Evolutionary conservation across 2,888 invertebrate species (phyloP).

Genomic region (Nephrotoma flavescens): DNA sequence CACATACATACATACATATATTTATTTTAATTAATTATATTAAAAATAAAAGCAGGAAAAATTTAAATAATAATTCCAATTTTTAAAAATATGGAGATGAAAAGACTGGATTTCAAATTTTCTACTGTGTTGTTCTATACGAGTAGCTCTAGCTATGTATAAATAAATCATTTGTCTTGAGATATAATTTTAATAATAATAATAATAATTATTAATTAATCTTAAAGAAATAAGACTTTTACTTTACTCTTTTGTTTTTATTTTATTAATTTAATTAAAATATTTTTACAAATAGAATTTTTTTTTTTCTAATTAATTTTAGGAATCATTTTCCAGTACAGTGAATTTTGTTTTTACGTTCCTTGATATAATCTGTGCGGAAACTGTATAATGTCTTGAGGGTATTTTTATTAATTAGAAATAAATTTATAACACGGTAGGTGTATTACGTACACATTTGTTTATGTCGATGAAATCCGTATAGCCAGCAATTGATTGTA

Average conservation of each 20-base stretch:
- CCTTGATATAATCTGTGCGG: not conserved
- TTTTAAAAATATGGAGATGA: not conserved
- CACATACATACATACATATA: not conserved
- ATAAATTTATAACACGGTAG: not conserved
- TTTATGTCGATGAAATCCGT: too few species aligned
- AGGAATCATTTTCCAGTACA: not conserved
- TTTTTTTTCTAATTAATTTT: not conserved
- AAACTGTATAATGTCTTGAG: not conserved
- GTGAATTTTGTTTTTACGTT: not conserved
- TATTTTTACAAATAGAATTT: not conserved
- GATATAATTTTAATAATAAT: not conserved
- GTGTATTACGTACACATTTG: too few species aligned
- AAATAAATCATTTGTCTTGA: not conserved
- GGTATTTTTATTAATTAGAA: not conserved
- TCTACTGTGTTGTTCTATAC: not conserved
- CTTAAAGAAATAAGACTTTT: not conserved
- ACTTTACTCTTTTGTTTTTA: not conserved
- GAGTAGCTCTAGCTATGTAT: not conserved
- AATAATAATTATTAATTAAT: not conserved
- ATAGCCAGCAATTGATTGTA: too few species aligned
- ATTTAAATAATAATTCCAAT: not conserved
- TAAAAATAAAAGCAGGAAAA: not conserved
- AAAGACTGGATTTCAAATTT: not conserved
- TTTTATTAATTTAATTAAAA: not conserved
- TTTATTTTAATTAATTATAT: not conserved